Base-by-base conservation (phyloP, 2,888 invertebrate species). In the Toxonevra muliebris region DNA sequence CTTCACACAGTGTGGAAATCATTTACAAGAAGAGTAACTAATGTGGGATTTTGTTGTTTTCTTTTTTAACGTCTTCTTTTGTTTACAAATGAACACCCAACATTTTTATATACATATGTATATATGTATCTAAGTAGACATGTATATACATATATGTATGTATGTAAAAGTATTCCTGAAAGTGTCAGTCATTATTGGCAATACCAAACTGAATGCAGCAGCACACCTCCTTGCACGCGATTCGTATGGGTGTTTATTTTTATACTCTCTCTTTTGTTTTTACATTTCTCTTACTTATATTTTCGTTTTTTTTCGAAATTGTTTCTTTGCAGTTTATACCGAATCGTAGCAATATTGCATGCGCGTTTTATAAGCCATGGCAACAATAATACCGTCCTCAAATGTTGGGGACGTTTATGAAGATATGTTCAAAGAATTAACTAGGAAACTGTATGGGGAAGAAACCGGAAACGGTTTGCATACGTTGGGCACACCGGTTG, bases 381-480 rank as follows among this genome's bases (percentile, higher is more conserved):
- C 85, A 80, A 83, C 85, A 83, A 77, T 86, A 84, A 85, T 85
- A 77, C 85, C 82, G 76, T 80, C 85, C 71, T 82, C 85, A 80
- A 84, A 85, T 85, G 84, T 85, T 80, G 85, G 85, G 84, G 30
- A 85, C 76, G 81, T 85, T 74, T 86, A 85, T 81, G 85, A 87
- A 87, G 85, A 87, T 87, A 84, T 88, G 88, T 86, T 88, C 71
- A 95, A 95, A 86, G 95, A 95, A 89, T 95, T 95, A 82, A 95
- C 95, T 72, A 90, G 94, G 85, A 95, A 95, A 87, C 88, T 95
- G 76, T 95, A 95, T 86, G 95, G 95, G 73, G 94, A 94, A 85
- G 94, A 95, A 85, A 85, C 86, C 80, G 86, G 85, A 73, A 85
- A 86, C 83, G 85, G 85, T 76, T 81, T 86, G 75, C 86, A 86